These are phyloP conservation scores for Caerostris extrusa DNA, from an alignment of 1,140 invertebrate genomes.

Conservation along the genomic window DNA sequence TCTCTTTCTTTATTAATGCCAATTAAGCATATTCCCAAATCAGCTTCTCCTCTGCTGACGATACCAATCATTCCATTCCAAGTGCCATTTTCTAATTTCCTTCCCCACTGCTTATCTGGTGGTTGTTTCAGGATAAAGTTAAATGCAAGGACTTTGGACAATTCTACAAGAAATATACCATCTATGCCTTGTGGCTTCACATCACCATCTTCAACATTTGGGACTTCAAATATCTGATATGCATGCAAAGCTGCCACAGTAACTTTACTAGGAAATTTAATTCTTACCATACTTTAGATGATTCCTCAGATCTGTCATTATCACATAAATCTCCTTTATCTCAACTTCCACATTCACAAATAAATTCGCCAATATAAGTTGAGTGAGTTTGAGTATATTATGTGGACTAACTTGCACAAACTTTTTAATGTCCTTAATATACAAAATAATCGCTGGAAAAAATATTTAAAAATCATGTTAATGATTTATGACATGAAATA, in stretches of 20 bases:
- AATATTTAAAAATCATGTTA: too few relatives aligned
- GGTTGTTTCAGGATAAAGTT: not conserved
- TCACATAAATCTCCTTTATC: too few relatives aligned
- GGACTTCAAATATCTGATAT: not conserved
- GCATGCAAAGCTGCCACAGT: not conserved
- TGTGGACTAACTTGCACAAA: too few relatives aligned
- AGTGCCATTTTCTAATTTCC: not conserved
- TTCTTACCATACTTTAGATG: not conserved
- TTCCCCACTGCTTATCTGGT: not conserved
- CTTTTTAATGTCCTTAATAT: too few relatives aligned
- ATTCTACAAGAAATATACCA: not conserved
- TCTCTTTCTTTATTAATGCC: not conserved
- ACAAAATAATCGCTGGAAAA: too few relatives aligned
- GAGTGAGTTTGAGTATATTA: too few relatives aligned
- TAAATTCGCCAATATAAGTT: too few relatives aligned
- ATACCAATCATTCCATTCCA: not conserved
- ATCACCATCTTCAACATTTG: not conserved
- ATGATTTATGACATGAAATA: too few relatives aligned
- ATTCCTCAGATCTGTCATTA: too few relatives aligned
- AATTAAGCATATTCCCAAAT: not conserved
- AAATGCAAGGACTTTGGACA: constrained; percentile 1
- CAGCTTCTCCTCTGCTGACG: not conserved
- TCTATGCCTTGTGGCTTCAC: not conserved
- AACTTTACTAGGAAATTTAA: not conserved
- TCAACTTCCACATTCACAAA: too few relatives aligned